phyloP scores from a whole-genome alignment of 2,113 vertebrate genomes.

The Procapra przewalskii region DNA sequence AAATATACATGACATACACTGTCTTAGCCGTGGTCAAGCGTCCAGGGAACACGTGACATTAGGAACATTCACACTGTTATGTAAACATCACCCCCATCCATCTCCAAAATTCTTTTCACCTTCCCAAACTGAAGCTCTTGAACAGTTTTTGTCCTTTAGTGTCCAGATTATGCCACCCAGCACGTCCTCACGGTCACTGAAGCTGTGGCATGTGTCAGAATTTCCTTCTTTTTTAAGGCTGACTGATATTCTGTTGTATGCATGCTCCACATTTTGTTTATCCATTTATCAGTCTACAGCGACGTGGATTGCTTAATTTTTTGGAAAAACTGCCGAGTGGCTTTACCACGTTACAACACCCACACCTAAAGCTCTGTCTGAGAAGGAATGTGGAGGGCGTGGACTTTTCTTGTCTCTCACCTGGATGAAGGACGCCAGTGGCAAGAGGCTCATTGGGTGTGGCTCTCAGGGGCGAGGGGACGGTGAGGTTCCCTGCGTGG shows the following conservation, averaged over 20 bases:
- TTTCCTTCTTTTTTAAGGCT: not conserved
- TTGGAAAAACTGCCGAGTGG: not conserved
- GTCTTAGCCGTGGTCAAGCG: fast-evolving
- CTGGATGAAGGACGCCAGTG: not conserved
- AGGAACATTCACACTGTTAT: fast-evolving
- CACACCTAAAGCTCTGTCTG: not conserved
- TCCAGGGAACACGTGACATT: not conserved
- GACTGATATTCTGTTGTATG: fast-evolving
- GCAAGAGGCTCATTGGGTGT: fast-evolving
- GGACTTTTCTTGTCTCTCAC: not conserved
- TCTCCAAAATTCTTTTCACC: not conserved
- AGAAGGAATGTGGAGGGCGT: not conserved
- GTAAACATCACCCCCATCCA: fast-evolving
- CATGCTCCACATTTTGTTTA: fast-evolving
- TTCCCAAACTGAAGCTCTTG: not conserved
- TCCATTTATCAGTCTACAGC: not conserved
- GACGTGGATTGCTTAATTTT: not conserved
- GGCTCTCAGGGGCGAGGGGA: not conserved
- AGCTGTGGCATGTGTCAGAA: not conserved
- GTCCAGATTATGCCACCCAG: not conserved
- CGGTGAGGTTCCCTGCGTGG: not conserved
- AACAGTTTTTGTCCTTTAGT: fast-evolving
- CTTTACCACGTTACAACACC: too few species aligned
- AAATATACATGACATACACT: not conserved
- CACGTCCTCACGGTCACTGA: fast-evolving